A percentile compares a stretch with the other conserved stretches of the same genome.
phyloP scores from a whole-genome alignment of 2,888 invertebrate genomes.

The Megamerina dolium region DNA sequence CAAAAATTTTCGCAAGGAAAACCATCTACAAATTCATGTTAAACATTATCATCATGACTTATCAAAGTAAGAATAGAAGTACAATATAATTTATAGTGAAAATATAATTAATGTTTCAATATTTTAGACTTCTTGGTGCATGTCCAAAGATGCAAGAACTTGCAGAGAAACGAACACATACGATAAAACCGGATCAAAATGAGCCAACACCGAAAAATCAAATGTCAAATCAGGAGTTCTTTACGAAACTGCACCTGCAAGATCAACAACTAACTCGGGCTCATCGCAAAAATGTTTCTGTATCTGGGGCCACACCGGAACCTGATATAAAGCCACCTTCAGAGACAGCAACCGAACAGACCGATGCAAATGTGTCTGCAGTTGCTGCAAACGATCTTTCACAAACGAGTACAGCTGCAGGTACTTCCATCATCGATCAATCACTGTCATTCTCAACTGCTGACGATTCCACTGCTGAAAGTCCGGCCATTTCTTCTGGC shows the following conservation, averaged over 20 bases:
- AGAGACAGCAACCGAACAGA: neutral
- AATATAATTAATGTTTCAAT: too few species aligned
- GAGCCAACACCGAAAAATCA: constrained; percentile 45
- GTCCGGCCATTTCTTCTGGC: constrained; percentile 1
- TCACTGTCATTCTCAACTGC: constrained; percentile 17
- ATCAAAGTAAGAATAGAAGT: constrained; percentile 57
- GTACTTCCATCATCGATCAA: constrained; percentile 12
- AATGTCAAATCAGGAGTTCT: constrained; percentile 48
- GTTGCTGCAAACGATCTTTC: constrained; percentile 9
- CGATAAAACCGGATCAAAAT: constrained; percentile 56
- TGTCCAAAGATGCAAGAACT: constrained; percentile 83
- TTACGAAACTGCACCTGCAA: constrained; percentile 49
- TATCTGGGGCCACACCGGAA: neutral
- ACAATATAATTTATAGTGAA: too few species aligned
- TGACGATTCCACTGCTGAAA: constrained; percentile 13
- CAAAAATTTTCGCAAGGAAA: constrained; percentile 87
- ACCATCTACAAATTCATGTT: constrained; percentile 85
- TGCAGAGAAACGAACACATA: constrained; percentile 64
- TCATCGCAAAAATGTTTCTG: constrained; percentile 26
- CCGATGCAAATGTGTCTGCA: neutral
- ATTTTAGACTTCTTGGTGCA: constrained; percentile 55
- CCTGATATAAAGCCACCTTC: constrained; percentile 14
- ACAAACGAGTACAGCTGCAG: constrained; percentile 14
- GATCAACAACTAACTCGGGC: constrained; percentile 41
- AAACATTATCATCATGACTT: constrained; percentile 89